Evolutionary conservation across 1,140 invertebrate species (phyloP), one percentile per base, ranked within the genome.

Genomic region (Pantala flavescens): DNA sequence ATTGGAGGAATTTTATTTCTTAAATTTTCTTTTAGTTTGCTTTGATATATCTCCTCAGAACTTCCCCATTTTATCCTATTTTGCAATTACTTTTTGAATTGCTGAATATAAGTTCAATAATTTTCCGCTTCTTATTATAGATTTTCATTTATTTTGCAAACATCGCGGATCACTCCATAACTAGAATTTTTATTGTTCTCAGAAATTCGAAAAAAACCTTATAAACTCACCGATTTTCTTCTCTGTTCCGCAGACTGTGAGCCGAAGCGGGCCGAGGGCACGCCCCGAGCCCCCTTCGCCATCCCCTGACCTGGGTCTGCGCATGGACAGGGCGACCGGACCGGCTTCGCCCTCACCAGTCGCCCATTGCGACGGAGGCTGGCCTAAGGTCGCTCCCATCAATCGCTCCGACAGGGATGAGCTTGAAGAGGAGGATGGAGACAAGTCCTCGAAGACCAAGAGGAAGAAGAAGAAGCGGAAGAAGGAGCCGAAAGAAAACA

Each of bases 401-500:
- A 19, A 3, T 16, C 49, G 49, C 16, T 16, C 49, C 3, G 49
- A 21, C 49, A 63, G 16, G 16, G n/a, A 21, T 16, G 49, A 21
- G 49, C 5, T 16, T 1, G 49, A 21, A 21, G 49, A 63, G 49
- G 49, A 63, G 3, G 49, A 63, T 21, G 49, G 49, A 1, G 49
- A 63, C 3, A 63, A 63, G 49, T 16, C 16, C 5, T 3, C 16
- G 5, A 63, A 63, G 49, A 21, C 49, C 3, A 63, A 63, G 49
- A 16, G 49, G 12, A 63, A 63, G 12, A 63, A 63, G 49, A 63
- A 63, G 49, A 63, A 63, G 49, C 49, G 49, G 49, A 63, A 63
- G 49, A 63, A 63, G 49, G 49, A 63, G 49, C 16, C 73, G 73
- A 42, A 23, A 23, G 73, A 55, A 43, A 23, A 72, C 43, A 74